These are phyloP conservation scores for Bathynomus jamesi DNA, from an alignment of 1,140 invertebrate genomes.

Conservation along the genomic window DNA sequence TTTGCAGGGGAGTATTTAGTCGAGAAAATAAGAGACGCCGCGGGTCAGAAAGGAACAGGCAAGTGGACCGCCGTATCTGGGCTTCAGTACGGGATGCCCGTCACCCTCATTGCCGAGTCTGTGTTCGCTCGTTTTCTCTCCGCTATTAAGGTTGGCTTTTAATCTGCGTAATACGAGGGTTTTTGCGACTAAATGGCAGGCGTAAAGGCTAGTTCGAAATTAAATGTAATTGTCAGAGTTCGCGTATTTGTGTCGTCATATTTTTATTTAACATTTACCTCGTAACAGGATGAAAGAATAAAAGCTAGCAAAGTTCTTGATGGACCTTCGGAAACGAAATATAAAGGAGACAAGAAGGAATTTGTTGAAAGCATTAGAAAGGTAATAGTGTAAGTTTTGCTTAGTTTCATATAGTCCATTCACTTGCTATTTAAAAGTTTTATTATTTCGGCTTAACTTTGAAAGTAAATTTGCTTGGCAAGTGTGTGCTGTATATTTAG, in stretches of 20 bases:
- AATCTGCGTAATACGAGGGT: neutral
- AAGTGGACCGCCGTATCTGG: conserved; percentile 98
- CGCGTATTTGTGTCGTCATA: neutral
- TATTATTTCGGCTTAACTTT: conserved; percentile 55
- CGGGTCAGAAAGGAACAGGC: conserved; percentile 98
- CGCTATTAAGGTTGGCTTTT: conserved; percentile 54
- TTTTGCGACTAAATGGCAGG: neutral
- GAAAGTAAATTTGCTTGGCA: too few relatives aligned
- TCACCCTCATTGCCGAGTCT: conserved; percentile 95
- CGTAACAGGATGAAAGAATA: conserved; percentile 58
- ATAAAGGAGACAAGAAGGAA: conserved; percentile 61
- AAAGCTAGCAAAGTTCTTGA: conserved; percentile 68
- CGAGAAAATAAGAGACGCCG: conserved; percentile 88
- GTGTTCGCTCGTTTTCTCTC: conserved; percentile 78
- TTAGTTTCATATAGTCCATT: neutral
- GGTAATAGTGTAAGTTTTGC: conserved; percentile 43
- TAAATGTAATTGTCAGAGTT: neutral
- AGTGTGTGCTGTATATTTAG: too few relatives aligned
- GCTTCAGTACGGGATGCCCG: conserved; percentile 91
- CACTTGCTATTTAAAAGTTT: neutral
- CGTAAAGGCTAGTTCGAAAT: conserved; percentile 8
- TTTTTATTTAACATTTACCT: neutral
- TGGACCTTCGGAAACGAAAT: conserved; percentile 54
- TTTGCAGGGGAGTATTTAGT: conserved; percentile 56
- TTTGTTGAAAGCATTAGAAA: conserved; percentile 69